Evolutionary conservation across 2,888 invertebrate genomes (phyloP), one percentile per base, ranked within the genome.

Genomic region (Morpho deidamia): DNA sequence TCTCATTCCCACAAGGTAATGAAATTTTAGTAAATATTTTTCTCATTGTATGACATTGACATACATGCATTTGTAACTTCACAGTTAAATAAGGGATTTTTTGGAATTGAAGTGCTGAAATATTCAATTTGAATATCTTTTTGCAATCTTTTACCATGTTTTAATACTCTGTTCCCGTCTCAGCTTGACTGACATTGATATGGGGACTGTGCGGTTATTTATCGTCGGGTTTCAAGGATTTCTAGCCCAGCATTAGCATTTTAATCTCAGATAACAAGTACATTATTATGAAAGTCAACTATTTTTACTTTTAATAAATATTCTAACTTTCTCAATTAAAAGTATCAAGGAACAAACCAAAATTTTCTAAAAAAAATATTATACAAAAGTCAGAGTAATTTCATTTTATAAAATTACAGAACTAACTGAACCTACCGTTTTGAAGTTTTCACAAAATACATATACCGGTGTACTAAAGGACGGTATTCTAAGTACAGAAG

Each of bases 1-100:
- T 87, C 58, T 58, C 66, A 47, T 70, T 85, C 46, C 83, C 84
- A 58, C 59, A 67, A 69, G 81, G 85, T 85, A 68, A 65, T 78
- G 34, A 8, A 11, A 42, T 46, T 37, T 23, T 5, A 23, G 23
- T 23, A 1, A 2, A 23, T 23, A 23, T 23, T 23, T 23, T 23
- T 23, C 23, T 23, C 23, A 23, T 23, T 23, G 3, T 23, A 23
- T 5, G 23, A 23, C 23, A 23, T 23, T 23, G n/a, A n/a, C n/a
- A n/a, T n/a, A n/a, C n/a, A n/a, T n/a, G 23, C 23, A 23, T 23
- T 23, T 2, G 23, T 5, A 23, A 23, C 23, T 23, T 5, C 23
- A 5, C 5, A 23, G 23, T 23, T 23, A 23, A 23, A 23, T 23
- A 23, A 23, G 23, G 5, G 5, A 23, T 3, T 23, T 3, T 23